These are phyloP conservation scores for Actinostola sp. DNA, from an alignment of 92 coral and sea anemone genomes.

Conservation along the genomic window DNA sequence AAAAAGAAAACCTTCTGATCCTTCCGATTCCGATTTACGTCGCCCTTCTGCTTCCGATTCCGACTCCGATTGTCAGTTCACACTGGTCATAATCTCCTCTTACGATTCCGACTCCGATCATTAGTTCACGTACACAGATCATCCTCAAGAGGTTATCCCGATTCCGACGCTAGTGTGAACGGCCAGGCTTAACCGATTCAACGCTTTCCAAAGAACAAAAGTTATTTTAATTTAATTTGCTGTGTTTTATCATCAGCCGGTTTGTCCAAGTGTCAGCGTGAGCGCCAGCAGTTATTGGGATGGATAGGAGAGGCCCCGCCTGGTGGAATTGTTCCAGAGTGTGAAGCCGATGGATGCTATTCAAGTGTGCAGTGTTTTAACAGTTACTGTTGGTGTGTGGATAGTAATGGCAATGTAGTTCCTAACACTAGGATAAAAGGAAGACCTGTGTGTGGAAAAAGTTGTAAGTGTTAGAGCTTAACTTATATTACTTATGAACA, in stretches of 20 bases:
- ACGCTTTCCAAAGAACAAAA: no score
- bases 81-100: no score
- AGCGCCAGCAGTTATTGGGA: constrained; percentile 68
- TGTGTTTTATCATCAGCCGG: constrained; percentile 56
- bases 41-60: no score
- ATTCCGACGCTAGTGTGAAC: no score
- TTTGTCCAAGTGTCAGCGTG: constrained; percentile 71
- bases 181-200: no score
- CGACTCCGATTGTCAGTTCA: no score
- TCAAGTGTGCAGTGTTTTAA: constrained; percentile 73
- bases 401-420: constrained; percentile 71
- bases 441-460: constrained; percentile 66
- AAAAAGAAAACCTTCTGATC: no score
- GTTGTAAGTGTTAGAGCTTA: constrained; percentile 38
- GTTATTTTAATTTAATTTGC: background rate
- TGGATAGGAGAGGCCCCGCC: constrained; percentile 71
- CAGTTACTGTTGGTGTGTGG: constrained; percentile 95
- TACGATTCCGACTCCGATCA: no score
- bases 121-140: no score
- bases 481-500: background rate
- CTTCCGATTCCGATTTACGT: no score
- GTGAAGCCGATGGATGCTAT: constrained; percentile 82
- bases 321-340: constrained; percentile 77
- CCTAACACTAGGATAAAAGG: constrained; percentile 75
- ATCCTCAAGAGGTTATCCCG: no score